phyloP scores from a whole-genome alignment of 2,797 vertebrate species.

The Austrolebias charrua region DNA sequence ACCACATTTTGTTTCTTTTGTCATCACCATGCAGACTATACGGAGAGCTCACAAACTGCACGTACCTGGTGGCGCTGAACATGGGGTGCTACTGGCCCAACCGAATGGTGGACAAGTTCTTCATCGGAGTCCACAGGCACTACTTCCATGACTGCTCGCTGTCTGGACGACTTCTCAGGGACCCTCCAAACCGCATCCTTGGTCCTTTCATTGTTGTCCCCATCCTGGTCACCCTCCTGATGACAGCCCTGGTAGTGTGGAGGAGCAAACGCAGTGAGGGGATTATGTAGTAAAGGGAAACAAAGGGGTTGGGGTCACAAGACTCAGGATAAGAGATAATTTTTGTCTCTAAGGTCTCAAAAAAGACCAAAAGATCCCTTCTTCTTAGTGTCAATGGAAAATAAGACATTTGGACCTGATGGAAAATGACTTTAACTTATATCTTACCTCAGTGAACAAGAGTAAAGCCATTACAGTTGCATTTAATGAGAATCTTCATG shows the following conservation, averaged over 20 bases:
- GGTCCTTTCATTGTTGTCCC: slow-evolving; percentile 90
- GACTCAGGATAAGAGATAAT: slow-evolving; percentile 25
- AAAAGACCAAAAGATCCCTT: slow-evolving; percentile 37
- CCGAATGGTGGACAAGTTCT: slow-evolving; percentile 88
- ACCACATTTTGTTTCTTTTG: slow-evolving; percentile 10
- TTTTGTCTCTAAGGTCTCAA: background rate
- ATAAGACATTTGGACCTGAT: slow-evolving; percentile 8
- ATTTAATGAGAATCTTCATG: slow-evolving; percentile 4
- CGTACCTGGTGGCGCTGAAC: slow-evolving; percentile 77
- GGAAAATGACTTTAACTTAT: slow-evolving; percentile 16
- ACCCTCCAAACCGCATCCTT: slow-evolving; percentile 87
- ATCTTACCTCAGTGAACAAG: slow-evolving; percentile 18
- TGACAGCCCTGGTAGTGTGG: slow-evolving; percentile 93
- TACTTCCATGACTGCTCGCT: slow-evolving; percentile 89
- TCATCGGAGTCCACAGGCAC: slow-evolving; percentile 84
- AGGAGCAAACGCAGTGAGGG: slow-evolving; percentile 90
- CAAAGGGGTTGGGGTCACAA: background rate
- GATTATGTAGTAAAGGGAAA: slow-evolving; percentile 78
- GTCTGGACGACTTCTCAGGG: slow-evolving; percentile 83
- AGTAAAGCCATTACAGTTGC: slow-evolving; percentile 11
- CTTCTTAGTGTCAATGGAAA: slow-evolving; percentile 11
- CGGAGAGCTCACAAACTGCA: slow-evolving; percentile 89
- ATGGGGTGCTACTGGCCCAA: slow-evolving; percentile 94
- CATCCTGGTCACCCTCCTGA: slow-evolving; percentile 87
- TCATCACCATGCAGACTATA: slow-evolving; percentile 81